These are phyloP conservation scores for Murina feae DNA, from an alignment of 2,113 vertebrate genomes.

Conservation along the genomic window DNA sequence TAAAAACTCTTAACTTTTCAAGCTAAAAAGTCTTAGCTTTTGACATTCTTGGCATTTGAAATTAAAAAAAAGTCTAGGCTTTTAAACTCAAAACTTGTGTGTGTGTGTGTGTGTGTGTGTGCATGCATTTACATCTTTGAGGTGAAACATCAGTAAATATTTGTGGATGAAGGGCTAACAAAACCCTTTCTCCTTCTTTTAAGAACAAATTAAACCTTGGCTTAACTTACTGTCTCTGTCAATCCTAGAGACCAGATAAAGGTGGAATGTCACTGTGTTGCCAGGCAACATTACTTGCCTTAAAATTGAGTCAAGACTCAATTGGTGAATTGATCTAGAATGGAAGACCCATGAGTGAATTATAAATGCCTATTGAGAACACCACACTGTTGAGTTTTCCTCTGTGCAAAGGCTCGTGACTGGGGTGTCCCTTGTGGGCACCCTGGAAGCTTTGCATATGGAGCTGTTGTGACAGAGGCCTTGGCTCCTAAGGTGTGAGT, in stretches of 20 bases:
- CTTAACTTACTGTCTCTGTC: background rate
- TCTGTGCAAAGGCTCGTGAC: background rate
- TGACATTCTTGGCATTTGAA: constrained; percentile 7
- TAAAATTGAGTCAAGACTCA: background rate
- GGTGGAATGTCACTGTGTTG: background rate
- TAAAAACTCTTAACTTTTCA: background rate
- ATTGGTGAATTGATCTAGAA: background rate
- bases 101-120: background rate
- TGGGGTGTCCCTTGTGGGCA: background rate
- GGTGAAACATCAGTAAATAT: background rate
- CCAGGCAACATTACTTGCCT: background rate
- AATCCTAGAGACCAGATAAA: background rate
- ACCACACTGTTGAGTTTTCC: background rate
- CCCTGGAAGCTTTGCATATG: background rate
- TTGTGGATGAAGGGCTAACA: background rate
- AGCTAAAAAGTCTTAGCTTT: background rate
- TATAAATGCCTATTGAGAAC: background rate
- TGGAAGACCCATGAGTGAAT: background rate
- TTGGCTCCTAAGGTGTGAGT: background rate
- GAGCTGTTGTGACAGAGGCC: background rate
- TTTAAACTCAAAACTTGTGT: background rate
- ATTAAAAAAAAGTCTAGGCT: background rate
- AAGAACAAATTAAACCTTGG: background rate
- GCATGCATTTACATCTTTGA: background rate
- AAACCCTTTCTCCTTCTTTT: background rate